Conservation (phyloP, 2,797 vertebrate species). For the Todus mexicanus region DNA sequence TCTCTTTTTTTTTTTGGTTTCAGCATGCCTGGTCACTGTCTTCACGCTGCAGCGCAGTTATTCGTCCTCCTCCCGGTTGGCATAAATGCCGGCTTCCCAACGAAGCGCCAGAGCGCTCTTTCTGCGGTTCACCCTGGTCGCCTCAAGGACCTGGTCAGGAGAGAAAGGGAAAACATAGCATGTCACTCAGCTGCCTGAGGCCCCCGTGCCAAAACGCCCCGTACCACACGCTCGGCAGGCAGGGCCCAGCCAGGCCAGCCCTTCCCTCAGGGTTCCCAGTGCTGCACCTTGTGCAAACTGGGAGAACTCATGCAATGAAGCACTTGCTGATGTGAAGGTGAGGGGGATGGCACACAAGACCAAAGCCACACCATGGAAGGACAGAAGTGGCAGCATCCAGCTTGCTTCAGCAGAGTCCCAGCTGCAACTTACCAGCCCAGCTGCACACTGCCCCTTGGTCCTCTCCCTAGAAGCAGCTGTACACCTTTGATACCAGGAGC, state of each 20-base stretch:
- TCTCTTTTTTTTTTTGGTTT: constrained; percentile 48
- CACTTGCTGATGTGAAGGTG: neutral
- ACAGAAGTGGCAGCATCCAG: neutral
- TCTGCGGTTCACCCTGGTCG: constrained; percentile 91
- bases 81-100: constrained; percentile 88
- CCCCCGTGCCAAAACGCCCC: accelerated
- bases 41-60: constrained; percentile 36
- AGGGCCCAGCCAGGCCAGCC: neutral
- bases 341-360: neutral
- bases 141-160: constrained; percentile 88
- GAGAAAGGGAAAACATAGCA: neutral
- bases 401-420: neutral
- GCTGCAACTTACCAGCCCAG: no score
- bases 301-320: neutral
- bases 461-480: neutral
- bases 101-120: constrained; percentile 92
- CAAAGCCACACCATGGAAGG: neutral
- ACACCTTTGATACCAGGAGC: neutral
- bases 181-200: neutral
- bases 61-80: constrained; percentile 82
- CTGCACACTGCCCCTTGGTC: neutral
- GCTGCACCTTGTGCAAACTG: neutral
- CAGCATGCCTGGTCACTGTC: constrained; percentile 49
- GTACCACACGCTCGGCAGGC: neutral
- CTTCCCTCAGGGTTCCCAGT: neutral